Conservation (phyloP, 2,113 vertebrate species). For the Siniperca chuatsi region DNA sequence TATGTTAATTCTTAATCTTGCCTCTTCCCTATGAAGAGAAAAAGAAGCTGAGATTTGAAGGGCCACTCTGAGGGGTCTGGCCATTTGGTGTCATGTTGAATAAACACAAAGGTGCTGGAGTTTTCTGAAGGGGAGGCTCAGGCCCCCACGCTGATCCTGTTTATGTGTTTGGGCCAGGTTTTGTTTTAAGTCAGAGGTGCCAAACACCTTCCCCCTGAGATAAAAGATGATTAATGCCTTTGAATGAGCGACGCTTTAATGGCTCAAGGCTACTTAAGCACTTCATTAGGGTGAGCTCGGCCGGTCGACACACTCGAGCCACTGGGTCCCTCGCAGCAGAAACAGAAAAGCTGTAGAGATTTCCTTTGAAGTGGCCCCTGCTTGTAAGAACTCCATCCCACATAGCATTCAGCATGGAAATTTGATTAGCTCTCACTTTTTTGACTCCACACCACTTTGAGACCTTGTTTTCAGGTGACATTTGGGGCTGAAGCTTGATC, state of each 20-base stretch:
- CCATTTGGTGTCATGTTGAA: slow-evolving; percentile 85
- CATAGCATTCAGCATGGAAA: slow-evolving; percentile 79
- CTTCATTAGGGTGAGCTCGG: slow-evolving; percentile 80
- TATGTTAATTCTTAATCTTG: not conserved
- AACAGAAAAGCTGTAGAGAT: slow-evolving; percentile 50
- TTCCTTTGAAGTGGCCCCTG: slow-evolving; percentile 80
- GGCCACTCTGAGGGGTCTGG: slow-evolving; percentile 28
- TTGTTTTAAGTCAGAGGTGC: slow-evolving; percentile 80
- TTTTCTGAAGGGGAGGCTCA: slow-evolving; percentile 59
- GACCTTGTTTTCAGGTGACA: slow-evolving; percentile 62
- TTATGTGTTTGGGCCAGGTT: slow-evolving; percentile 74
- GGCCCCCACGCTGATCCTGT: slow-evolving; percentile 69
- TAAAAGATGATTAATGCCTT: slow-evolving; percentile 83
- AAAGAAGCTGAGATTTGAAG: slow-evolving; percentile 32
- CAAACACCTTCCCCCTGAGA: slow-evolving; percentile 77
- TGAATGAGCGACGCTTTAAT: slow-evolving; percentile 77
- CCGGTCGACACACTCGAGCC: slow-evolving; percentile 69
- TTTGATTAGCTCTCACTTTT: slow-evolving; percentile 80
- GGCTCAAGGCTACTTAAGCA: slow-evolving; percentile 78
- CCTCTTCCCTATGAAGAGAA: not conserved
- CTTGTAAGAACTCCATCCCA: slow-evolving; percentile 55
- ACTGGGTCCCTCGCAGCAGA: slow-evolving; percentile 45
- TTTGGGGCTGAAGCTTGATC: slow-evolving; percentile 63
- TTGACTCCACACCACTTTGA: slow-evolving; percentile 57
- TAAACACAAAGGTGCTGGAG: slow-evolving; percentile 82